Conservation (phyloP, 2,113 vertebrate species). For the Actenoides hombroni region DNA sequence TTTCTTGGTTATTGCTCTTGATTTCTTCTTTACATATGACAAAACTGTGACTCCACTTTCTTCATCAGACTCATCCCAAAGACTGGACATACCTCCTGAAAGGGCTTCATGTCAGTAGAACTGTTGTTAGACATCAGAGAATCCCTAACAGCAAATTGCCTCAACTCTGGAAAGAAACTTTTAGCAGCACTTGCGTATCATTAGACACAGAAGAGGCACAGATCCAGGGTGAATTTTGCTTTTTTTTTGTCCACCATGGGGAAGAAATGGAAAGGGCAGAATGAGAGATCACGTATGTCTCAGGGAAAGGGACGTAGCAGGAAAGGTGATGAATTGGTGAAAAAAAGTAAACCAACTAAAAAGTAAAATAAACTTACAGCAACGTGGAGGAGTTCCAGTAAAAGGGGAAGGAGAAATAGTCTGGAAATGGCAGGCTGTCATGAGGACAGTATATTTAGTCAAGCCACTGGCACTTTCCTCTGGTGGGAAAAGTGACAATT, state of each 20-base stretch:
- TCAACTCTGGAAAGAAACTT: neutral
- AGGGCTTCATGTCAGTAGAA: neutral
- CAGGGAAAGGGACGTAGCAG: neutral
- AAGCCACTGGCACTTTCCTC: slow-evolving; percentile 13
- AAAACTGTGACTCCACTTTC: neutral
- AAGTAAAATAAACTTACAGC: slow-evolving; percentile 16
- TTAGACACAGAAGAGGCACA: neutral
- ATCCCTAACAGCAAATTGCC: neutral
- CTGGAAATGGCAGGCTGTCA: neutral
- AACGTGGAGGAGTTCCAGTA: neutral
- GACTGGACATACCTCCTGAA: neutral
- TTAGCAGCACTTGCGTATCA: neutral
- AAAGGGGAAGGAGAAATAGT: slow-evolving; percentile 19
- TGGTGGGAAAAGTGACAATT: slow-evolving; percentile 27
- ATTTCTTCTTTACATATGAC: neutral
- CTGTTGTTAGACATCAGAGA: neutral
- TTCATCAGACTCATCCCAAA: neutral
- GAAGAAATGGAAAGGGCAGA: neutral
- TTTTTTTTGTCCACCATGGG: neutral
- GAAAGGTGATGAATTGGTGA: neutral
- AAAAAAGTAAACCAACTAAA: neutral
- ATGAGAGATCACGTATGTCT: neutral
- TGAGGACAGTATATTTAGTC: neutral
- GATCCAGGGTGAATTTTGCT: neutral
- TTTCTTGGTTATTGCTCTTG: neutral